These are phyloP conservation scores for Deilephila elpenor DNA, from an alignment of 2,888 invertebrate species.

Conservation along the genomic window DNA sequence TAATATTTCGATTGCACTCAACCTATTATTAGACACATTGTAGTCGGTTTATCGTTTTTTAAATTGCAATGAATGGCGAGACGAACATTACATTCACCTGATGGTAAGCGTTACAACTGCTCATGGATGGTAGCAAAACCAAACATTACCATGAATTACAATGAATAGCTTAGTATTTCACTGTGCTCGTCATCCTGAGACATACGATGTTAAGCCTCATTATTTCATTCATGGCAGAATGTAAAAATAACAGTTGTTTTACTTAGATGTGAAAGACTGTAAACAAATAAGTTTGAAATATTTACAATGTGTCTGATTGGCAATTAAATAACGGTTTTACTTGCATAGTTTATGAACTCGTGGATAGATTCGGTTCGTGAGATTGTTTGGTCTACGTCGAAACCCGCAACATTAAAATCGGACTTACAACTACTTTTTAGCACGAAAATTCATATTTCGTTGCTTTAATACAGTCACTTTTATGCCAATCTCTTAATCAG, in stretches of 20 bases:
- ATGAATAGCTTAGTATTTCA: too few species aligned
- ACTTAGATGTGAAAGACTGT: background rate
- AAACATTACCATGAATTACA: too few species aligned
- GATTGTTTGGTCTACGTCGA: slow-evolving; percentile 38
- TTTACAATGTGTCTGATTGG: background rate
- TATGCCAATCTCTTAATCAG: slow-evolving; percentile 23
- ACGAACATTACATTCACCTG: too few species aligned
- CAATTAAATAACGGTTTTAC: background rate
- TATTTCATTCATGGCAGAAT: too few species aligned
- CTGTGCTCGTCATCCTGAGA: too few species aligned
- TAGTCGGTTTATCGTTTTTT: background rate
- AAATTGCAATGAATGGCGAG: too few species aligned
- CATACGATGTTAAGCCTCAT: too few species aligned
- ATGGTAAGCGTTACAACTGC: too few species aligned
- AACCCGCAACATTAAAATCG: slow-evolving; percentile 31
- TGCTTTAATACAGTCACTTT: slow-evolving; percentile 15
- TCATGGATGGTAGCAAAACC: too few species aligned
- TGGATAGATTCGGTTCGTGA: slow-evolving; percentile 64
- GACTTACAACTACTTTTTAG: slow-evolving; percentile 47
- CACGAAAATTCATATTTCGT: slow-evolving; percentile 45
- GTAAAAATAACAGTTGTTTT: background rate
- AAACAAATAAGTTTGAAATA: background rate
- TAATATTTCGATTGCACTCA: too few species aligned
- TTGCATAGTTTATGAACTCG: slow-evolving; percentile 42
- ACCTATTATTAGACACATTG: background rate